Base-by-base conservation (phyloP, 2,113 vertebrate species). In the Promerops cafer region DNA sequence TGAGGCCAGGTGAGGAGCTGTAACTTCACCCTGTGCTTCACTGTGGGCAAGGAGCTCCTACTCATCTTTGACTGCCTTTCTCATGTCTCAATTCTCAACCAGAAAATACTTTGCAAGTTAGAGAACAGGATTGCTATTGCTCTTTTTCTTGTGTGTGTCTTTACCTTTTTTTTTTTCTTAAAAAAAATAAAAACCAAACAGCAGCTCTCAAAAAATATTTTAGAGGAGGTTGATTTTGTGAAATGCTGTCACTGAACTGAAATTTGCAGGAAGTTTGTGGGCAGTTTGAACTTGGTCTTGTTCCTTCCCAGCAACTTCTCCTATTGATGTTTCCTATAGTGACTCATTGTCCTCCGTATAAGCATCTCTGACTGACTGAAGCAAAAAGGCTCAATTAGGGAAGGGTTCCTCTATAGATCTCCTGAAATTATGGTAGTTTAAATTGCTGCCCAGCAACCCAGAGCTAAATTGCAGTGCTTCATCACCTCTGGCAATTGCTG, bases 341-440 rank as follows among this genome's bases (percentile, higher is more conserved):
- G 91, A 70, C 54, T 93, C 10, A 4, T 52, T 91, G 80, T 88
- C 57, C 63, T 91, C 75, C 70, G 11, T 70, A n/a, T 83, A 93
- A 90, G 63, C 44, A 91, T 45, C 52, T 35, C 59, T 80, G 75
- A 72, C 45, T 2, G 15, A 89, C 71, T 83, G 71, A 44, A 89
- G 57, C 15, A 59, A 86, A 94, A 93, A 63, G 15, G 26, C 60
- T 78, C 80, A 83, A 66, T 94, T 95, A 90, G 35, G 42, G 35
- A 66, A 89, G 39, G 52, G 86, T 39, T 90, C 27, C 30, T 93
- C 68, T 83, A 45, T 47, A 52, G 35, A 70, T 89, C 33, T 68
- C 30, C 47, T 86, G 83, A 96, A 96, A 96, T 94, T 93, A 92
- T 31, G 77, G 72, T 83, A 68, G 59, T 89, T 90, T 90, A 90